Evolutionary conservation across 2,888 invertebrate species (phyloP), one percentile per base, ranked within the genome.

Genomic region (Tineola bisselliella): DNA sequence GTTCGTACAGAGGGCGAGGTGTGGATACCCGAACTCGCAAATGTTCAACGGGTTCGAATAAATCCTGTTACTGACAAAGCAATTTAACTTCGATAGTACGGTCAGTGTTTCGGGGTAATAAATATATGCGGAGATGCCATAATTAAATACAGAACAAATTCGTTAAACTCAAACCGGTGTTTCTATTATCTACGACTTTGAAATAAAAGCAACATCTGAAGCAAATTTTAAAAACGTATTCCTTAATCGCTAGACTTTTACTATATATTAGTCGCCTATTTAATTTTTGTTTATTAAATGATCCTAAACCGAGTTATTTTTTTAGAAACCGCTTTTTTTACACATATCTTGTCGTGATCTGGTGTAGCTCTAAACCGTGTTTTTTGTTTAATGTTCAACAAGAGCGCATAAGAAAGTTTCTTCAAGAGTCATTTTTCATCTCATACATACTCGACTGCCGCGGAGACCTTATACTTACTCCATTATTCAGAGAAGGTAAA

Each of bases 21-120:
- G 6, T 13, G 44, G 44, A n/a, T 44, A 10, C n/a, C 44, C 44
- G 44, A n/a, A n/a, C 25, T 25, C 48, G 48, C 48, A 48, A 48
- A 48, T 48, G 48, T 48, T 48, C 17, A 3, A 8, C 1, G 31
- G 13, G 25, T 30, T 17, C 59, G 19, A 43, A 65, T 70, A 73
- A 74, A 75, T 76, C 73, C 69, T 69, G 71, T 73, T 70, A 69
- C 71, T 68, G 68, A 70, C 67, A 69, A 68, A 67, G 70, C 68
- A 77, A 77, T 79, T 78, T 75, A 77, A 76, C 75, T 77, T 75
- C 63, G 66, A 63, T 66, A 66, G 65, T 63, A 67, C 70, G 73
- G 72, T 72, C 48, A 65, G 67, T 67, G 65, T 67, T 68, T 67
- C 69, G 63, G 63, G 63, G 63, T 12, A 62, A 61, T n/a, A n/a